Conservation (phyloP, 2,113 vertebrate species). For the Poicephalus gulielmi region DNA sequence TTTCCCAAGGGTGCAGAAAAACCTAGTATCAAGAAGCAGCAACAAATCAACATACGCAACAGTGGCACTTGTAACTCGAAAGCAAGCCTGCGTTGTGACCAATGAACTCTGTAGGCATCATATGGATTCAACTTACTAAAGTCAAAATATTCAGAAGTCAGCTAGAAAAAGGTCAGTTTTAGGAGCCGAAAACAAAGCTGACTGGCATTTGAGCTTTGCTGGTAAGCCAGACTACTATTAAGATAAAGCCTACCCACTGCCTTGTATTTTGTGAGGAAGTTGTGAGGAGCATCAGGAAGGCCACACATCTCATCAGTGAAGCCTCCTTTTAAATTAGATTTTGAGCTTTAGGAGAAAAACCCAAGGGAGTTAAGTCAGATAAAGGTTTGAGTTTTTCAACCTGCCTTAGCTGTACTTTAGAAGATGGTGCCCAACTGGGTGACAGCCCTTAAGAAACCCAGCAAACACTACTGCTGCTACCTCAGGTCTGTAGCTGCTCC, state of each 20-base stretch:
- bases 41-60: background rate
- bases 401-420: background rate
- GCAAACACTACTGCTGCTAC: background rate
- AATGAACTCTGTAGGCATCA: background rate
- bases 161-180: background rate
- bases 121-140: background rate
- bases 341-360: background rate
- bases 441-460: background rate
- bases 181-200: background rate
- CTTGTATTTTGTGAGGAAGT: background rate
- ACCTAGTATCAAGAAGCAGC: background rate
- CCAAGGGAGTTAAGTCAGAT: background rate
- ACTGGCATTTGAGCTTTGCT: background rate
- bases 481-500: background rate
- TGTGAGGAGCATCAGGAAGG: background rate
- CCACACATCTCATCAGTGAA: background rate
- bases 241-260: background rate
- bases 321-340: background rate
- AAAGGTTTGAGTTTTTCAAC: background rate
- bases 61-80: background rate
- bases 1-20: background rate
- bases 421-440: background rate
- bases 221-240: background rate
- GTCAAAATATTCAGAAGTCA: background rate
- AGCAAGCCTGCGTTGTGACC: background rate